These are phyloP conservation scores for Bellardia pandia DNA, from an alignment of 2,888 invertebrate genomes.

Conservation along the genomic window DNA sequence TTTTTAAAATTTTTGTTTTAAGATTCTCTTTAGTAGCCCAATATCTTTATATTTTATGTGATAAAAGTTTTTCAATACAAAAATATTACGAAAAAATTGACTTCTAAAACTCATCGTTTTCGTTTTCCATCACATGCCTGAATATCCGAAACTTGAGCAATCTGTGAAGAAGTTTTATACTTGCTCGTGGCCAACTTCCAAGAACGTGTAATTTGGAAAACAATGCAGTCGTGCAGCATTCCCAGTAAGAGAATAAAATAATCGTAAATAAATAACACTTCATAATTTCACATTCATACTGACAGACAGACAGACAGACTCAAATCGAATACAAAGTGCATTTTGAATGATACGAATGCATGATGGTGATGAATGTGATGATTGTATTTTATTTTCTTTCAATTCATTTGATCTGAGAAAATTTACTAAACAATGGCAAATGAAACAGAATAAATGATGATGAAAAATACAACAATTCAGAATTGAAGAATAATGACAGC, in stretches of 20 bases:
- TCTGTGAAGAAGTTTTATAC: neutral
- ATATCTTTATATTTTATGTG: too few species aligned
- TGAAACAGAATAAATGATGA: constrained; percentile 35
- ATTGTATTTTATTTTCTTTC: constrained; percentile 42
- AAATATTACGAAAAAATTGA: too few species aligned
- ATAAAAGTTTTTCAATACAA: too few species aligned
- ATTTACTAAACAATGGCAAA: constrained; percentile 60
- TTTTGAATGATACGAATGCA: constrained; percentile 29
- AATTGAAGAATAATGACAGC: constrained; percentile 11
- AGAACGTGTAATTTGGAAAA: constrained; percentile 2
- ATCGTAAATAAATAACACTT: constrained; percentile 13
- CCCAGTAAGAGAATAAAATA: constrained; percentile 21
- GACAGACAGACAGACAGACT: constrained; percentile 13
- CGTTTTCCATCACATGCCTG: too few species aligned
- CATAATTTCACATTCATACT: constrained; percentile 11
- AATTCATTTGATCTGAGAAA: constrained; percentile 56
- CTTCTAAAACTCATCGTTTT: too few species aligned
- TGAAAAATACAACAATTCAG: constrained; percentile 29
- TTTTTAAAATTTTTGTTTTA: too few species aligned
- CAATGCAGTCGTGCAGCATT: constrained; percentile 1
- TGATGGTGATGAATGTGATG: constrained; percentile 2
- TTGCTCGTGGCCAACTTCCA: constrained; percentile 21
- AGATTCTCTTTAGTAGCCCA: too few species aligned
- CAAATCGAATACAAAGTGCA: constrained; percentile 9
- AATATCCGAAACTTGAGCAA: constrained; percentile 1